Evolutionary conservation across 1,140 invertebrate species (phyloP).

Genomic region (Euglossa dilemma): DNA sequence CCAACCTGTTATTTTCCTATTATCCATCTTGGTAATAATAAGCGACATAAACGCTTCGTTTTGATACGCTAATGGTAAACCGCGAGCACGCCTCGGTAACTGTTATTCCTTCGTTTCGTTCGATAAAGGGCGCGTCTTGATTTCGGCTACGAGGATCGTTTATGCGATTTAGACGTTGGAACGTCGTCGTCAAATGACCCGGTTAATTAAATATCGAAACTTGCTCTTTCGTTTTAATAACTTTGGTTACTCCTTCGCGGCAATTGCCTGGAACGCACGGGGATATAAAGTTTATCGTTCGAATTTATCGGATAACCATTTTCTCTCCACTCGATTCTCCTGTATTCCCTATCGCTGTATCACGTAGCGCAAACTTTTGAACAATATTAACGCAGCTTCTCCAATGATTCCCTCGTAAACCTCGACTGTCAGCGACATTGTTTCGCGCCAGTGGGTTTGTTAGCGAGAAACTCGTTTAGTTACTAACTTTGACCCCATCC

Average conservation of each 20-base stretch:
- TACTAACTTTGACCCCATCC: slow-evolving; percentile 65
- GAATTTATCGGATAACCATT: slow-evolving; percentile 54
- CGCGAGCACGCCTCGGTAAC: neutral
- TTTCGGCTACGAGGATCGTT: neutral
- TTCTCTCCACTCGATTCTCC: slow-evolving; percentile 17
- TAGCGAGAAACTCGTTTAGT: slow-evolving; percentile 74
- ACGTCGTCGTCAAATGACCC: neutral
- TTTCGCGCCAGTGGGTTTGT: slow-evolving; percentile 72
- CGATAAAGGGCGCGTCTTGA: neutral
- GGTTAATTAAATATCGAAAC: neutral
- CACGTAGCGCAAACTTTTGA: slow-evolving; percentile 59
- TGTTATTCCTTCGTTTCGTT: slow-evolving; percentile 14
- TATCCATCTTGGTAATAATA: neutral
- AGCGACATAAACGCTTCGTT: slow-evolving; percentile 1
- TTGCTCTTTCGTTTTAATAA: neutral
- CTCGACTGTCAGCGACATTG: slow-evolving; percentile 66
- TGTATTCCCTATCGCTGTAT: slow-evolving; percentile 52
- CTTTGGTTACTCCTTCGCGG: neutral
- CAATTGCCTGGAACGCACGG: neutral
- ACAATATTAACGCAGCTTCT: slow-evolving; percentile 69
- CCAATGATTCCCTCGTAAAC: slow-evolving; percentile 61
- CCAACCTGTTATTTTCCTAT: slow-evolving; percentile 28
- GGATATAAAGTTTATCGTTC: slow-evolving; percentile 48
- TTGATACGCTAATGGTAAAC: slow-evolving; percentile 8
- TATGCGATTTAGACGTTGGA: neutral